Conservation (phyloP, 2,888 invertebrate genomes). For the Erpobdella octoculata region DNA sequence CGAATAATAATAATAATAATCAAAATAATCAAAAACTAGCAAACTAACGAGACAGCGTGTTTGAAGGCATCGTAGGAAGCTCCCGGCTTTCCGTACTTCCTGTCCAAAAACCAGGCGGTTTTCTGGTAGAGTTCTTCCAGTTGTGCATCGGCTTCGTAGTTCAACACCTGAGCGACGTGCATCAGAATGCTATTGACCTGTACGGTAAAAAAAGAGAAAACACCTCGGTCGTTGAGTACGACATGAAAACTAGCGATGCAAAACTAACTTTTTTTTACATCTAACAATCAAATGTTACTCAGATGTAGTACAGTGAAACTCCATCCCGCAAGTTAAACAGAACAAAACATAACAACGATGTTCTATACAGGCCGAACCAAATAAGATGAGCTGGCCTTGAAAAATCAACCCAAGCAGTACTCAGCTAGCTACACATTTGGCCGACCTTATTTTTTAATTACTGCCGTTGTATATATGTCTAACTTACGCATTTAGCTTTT, state of each 20-base stretch:
- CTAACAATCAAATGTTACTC: no score
- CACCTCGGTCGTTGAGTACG: no score
- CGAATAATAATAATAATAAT: not conserved
- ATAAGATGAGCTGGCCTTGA: no score
- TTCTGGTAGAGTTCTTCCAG: slow-evolving; percentile 87
- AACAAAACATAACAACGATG: no score
- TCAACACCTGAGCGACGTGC: slow-evolving; percentile 88
- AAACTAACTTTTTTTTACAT: no score
- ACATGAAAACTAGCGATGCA: no score
- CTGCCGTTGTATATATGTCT: not conserved
- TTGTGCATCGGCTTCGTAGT: slow-evolving; percentile 81
- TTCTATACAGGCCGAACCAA: no score
- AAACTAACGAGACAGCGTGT: slow-evolving; percentile 60
- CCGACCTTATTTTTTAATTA: not conserved
- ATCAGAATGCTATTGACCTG: slow-evolving; percentile 81
- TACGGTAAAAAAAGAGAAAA: no score
- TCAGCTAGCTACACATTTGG: no score
- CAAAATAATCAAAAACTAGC: not conserved
- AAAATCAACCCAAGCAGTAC: no score
- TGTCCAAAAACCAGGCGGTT: slow-evolving; percentile 97
- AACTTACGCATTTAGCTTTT: slow-evolving; percentile 83
- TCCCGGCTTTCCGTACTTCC: slow-evolving; percentile 88
- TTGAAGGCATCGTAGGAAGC: slow-evolving; percentile 96
- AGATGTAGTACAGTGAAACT: no score
- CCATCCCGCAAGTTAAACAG: no score